Evolutionary conservation across 2,797 vertebrate species (phyloP).

Genomic region (Cyprinella venusta): DNA sequence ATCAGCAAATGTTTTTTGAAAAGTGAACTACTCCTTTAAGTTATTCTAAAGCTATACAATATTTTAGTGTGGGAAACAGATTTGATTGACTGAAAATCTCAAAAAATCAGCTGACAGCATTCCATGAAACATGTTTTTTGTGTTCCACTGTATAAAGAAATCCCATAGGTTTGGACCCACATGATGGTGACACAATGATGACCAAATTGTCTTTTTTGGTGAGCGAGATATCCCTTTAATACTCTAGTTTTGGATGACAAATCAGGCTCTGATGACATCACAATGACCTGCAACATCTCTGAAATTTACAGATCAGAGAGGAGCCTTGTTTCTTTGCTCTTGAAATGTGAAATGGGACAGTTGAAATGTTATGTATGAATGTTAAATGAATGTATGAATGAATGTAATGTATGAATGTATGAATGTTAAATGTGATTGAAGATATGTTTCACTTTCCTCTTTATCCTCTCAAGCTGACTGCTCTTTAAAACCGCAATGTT

Average conservation of each 20-base stretch:
- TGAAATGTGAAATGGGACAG: constrained; percentile 74
- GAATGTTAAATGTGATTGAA: constrained; percentile 78
- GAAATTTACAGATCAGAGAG: constrained; percentile 66
- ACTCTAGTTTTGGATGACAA: constrained; percentile 2
- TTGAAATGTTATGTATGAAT: too few relatives aligned
- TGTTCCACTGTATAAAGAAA: constrained; percentile 1
- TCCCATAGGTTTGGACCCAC: not conserved
- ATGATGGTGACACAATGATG: not conserved
- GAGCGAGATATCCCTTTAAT: not conserved
- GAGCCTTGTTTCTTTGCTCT: constrained; percentile 70
- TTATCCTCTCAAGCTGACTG: constrained; percentile 66
- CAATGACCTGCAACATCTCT: constrained; percentile 71
- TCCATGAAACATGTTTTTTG: not conserved
- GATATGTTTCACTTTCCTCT: constrained; percentile 65
- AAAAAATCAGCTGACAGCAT: not conserved
- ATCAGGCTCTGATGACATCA: constrained; percentile 26
- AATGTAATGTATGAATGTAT: constrained; percentile 74
- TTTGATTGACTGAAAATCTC: not conserved
- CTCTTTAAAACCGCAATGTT: constrained; percentile 66
- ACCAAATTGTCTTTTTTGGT: not conserved
- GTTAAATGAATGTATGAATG: constrained; percentile 78
- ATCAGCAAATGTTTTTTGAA: too few relatives aligned
- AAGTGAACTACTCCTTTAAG: too few relatives aligned
- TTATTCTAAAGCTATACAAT: not conserved
- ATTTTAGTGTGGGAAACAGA: not conserved